Evolutionary conservation across 1,140 invertebrate genomes (phyloP).

Genomic region (Parapsyche elsis): DNA sequence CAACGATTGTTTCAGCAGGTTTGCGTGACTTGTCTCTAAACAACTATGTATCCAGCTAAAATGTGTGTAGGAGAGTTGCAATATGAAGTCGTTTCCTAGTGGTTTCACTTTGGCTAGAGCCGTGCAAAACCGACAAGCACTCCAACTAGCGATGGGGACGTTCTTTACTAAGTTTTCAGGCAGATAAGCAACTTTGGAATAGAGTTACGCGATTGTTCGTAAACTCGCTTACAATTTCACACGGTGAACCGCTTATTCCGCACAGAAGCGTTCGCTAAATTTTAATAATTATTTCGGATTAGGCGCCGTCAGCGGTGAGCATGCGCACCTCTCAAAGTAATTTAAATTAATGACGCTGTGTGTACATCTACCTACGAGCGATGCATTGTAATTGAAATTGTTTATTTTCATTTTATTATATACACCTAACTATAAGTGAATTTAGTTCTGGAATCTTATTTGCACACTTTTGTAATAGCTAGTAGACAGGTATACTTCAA

Average conservation of each 20-base stretch:
- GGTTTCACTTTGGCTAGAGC: not conserved
- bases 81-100: not conserved
- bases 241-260: conserved; percentile 27
- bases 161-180: conserved; percentile 12
- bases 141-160: not conserved
- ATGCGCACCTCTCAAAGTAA: not conserved
- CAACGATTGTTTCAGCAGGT: not conserved
- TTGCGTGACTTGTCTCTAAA: not conserved
- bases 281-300: conserved; percentile 26
- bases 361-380: no score
- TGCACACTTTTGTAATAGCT: no score
- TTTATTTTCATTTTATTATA: no score
- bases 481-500: no score
- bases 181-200: conserved; percentile 30
- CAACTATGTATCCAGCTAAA: no score
- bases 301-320: not conserved
- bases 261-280: not conserved
- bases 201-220: conserved; percentile 17
- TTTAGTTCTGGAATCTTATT: no score
- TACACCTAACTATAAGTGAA: no score
- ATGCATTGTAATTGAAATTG: no score
- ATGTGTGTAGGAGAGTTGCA: not conserved
- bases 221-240: conserved; percentile 29
- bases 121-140: not conserved
- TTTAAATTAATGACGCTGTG: no score